phyloP scores from a whole-genome alignment of 1,140 invertebrate species.

The Leptinotarsa texana region DNA sequence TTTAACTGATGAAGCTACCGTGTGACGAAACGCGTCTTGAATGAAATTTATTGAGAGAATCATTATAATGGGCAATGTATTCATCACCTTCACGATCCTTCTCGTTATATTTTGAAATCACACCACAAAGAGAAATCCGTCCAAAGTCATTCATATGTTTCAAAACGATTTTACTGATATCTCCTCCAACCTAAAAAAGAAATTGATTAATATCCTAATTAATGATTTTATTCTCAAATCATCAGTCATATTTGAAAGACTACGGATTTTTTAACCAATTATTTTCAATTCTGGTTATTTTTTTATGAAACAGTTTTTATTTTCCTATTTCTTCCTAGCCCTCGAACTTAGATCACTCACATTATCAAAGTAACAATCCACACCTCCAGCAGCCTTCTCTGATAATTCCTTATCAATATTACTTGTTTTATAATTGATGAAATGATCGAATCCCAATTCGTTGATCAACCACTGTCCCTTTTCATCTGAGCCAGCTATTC shows the following conservation, averaged over 20 bases:
- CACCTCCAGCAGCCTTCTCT: constrained; percentile 65
- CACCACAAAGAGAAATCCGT: constrained; percentile 66
- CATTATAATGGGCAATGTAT: neutral
- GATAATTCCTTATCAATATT: constrained; percentile 60
- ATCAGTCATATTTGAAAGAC: neutral
- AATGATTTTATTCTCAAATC: neutral
- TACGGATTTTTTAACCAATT: neutral
- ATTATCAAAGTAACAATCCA: constrained; percentile 77
- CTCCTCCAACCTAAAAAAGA: constrained; percentile 58
- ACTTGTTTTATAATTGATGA: constrained; percentile 71
- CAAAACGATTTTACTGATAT: constrained; percentile 64
- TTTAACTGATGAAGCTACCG: neutral
- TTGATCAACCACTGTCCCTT: constrained; percentile 69
- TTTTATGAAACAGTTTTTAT: neutral
- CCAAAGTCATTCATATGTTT: constrained; percentile 66
- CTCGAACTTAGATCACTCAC: constrained; percentile 43
- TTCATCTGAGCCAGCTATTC: constrained; percentile 69
- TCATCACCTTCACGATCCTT: neutral
- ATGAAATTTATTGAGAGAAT: neutral
- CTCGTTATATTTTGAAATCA: constrained; percentile 57
- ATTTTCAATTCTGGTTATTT: neutral
- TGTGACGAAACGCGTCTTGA: neutral
- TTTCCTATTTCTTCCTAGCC: neutral
- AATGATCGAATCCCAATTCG: constrained; percentile 68
- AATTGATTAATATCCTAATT: neutral